Base-by-base conservation (phyloP, 2,888 invertebrate species). In the Chorisops tibialis region DNA sequence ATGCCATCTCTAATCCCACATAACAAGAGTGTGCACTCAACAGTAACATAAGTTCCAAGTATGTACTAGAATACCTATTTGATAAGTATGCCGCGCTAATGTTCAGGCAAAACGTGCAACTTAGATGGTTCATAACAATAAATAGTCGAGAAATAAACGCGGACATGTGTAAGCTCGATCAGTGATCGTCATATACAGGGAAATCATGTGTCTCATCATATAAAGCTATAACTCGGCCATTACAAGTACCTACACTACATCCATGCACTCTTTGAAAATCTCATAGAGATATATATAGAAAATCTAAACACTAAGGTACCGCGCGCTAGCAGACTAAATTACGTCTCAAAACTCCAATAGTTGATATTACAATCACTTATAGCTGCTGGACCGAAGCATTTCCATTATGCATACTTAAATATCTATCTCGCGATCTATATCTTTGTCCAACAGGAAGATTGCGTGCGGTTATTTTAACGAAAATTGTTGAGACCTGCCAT, bases 111-210 rank as follows among this genome's bases (percentile, higher is more conserved):
- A 30, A 30, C 9, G 30, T 58, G 43, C 58, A 30, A 58, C 43
- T 58, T 58, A 58, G 43, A 58, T 12, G 43, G 4, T 22, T n/a
- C 18, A 58, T 45, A 58, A 58, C 58, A 58, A 58, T 58, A 58
- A 58, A 58, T 58, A 58, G 58, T 58, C 30, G 24, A 22, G 43
- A 41, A 35, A 24, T 49, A 45, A 24, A 58, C 30, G 7, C 9
- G 30, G 30, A 30, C 30, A 30, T 30, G 30, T 30, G 30, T 30
- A 41, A 58, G 45, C 30, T 24, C 43, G 30, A 30, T 30, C 30
- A 30, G 9, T 9, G 30, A 30, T 30, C 30, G 9, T 30, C 30
- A 19, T 30, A 24, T 16, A 18, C 5, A 9, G 22, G 11, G 6
- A 9, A 14, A 22, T 24, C 24, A 19, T 58, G 30, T 58, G 9